Percentiles rank a stretch among this genome's conserved stretches.
These are phyloP conservation scores for Pangasius krempfi DNA, from an alignment of 2,797 vertebrate species.

Conservation along the genomic window DNA sequence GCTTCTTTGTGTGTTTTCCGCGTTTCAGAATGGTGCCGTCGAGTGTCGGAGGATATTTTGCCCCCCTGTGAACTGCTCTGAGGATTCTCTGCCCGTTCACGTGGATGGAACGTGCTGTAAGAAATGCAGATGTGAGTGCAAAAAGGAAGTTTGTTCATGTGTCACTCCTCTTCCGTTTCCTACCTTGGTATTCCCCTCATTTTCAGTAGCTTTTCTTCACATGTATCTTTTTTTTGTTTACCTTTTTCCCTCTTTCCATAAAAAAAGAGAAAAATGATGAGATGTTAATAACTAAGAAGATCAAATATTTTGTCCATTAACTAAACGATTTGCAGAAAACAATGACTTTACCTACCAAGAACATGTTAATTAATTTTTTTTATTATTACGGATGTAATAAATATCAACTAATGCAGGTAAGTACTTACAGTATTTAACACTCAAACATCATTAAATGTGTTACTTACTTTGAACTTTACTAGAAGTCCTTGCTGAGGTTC, in stretches of 20 bases:
- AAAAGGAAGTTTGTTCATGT: not conserved
- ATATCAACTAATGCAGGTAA: not conserved
- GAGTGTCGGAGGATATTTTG: conserved; percentile 90
- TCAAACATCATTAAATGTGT: not conserved
- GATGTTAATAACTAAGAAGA: not conserved
- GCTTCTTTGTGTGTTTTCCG: no score
- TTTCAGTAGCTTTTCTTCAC: not conserved
- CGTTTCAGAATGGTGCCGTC: conserved; percentile 81
- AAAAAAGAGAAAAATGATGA: no score
- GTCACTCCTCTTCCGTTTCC: not conserved
- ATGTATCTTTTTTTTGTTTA: no score
- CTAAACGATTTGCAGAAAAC: not conserved
- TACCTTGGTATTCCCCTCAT: not conserved
- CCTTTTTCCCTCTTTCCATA: no score
- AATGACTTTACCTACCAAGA: not conserved
- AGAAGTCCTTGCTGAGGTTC: not conserved
- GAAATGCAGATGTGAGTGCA: conserved; percentile 86
- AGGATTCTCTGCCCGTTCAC: conserved; percentile 84
- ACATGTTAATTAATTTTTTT: not conserved
- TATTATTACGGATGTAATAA: not conserved
- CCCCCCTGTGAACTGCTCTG: conserved; percentile 82
- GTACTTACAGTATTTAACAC: not conserved
- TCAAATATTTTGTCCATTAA: not conserved
- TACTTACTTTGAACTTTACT: not conserved
- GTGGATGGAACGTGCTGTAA: conserved; percentile 86